Conservation (phyloP, 2,888 invertebrate species). For the Yponomeuta malinellus region DNA sequence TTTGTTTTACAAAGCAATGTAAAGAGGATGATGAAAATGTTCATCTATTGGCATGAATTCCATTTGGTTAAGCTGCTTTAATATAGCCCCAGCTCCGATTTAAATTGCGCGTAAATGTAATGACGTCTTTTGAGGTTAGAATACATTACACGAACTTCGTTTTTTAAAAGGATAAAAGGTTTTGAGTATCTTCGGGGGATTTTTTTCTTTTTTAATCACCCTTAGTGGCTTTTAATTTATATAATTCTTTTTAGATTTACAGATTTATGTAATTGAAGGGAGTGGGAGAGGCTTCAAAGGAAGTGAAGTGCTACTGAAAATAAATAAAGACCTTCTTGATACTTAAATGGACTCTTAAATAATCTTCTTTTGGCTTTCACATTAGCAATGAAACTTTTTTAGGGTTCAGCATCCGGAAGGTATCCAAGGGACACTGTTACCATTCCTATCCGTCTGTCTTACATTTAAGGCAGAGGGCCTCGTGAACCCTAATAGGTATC, state of each 20-base stretch:
- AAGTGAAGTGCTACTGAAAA: neutral
- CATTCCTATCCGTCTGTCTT: too few species aligned
- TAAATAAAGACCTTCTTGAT: neutral
- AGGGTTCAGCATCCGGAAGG: too few species aligned
- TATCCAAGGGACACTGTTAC: too few species aligned
- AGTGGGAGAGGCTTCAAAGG: neutral
- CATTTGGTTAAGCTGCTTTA: conserved; percentile 44
- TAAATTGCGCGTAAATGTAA: conserved; percentile 58
- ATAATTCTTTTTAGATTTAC: neutral
- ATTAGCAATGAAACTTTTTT: too few species aligned
- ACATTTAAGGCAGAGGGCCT: too few species aligned
- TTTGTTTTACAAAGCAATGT: neutral
- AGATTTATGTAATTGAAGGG: neutral
- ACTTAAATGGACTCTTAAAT: neutral
- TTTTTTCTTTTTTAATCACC: neutral
- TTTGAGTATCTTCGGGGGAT: neutral
- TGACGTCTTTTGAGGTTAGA: conserved; percentile 26
- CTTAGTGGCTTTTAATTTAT: neutral
- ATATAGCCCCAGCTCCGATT: conserved; percentile 45
- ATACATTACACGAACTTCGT: neutral
- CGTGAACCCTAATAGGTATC: too few species aligned
- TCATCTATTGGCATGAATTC: conserved; percentile 39
- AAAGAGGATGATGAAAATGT: conserved; percentile 10
- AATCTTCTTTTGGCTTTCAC: neutral
- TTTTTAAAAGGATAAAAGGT: neutral